Percentiles rank a stretch among this genome's conserved stretches.
phyloP scores from a whole-genome alignment of 2,888 invertebrate species.

The Tyria jacobaeae region DNA sequence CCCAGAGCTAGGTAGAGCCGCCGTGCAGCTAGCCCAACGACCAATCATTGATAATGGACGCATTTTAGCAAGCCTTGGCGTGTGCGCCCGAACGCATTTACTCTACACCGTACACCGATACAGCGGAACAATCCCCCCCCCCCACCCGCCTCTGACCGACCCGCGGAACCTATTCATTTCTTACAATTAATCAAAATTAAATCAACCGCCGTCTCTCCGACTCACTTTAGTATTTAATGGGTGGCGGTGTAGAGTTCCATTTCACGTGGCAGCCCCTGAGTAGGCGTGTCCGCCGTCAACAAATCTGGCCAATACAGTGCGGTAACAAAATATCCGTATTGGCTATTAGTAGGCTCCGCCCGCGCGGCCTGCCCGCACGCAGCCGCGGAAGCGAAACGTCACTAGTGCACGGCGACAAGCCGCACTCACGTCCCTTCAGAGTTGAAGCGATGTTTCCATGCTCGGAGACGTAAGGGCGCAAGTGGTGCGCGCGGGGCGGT shows the following conservation, averaged over 20 bases:
- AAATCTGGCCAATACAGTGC: conserved; percentile 88
- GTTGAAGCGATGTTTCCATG: conserved; percentile 20
- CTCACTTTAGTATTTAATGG: conserved; percentile 59
- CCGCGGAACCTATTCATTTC: conserved; percentile 77
- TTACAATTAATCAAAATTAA: conserved; percentile 86
- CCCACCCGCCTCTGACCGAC: conserved; percentile 43
- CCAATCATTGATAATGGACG: conserved; percentile 66
- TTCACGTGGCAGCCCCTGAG: conserved; percentile 57
- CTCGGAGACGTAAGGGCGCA: conserved; percentile 59
- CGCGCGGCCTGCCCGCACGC: conserved; percentile 61
- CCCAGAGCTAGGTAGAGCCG: conserved; percentile 22
- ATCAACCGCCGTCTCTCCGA: conserved; percentile 64
- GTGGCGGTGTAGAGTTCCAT: conserved; percentile 53
- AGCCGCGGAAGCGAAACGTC: conserved; percentile 47
- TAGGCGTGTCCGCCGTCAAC: conserved; percentile 83
- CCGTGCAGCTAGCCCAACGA: conserved; percentile 27
- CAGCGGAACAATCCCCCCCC: conserved; percentile 36
- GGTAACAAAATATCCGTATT: conserved; percentile 87
- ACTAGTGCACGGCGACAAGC: conserved; percentile 39
- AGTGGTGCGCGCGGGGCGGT: conserved; percentile 54
- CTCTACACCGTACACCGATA: conserved; percentile 25
- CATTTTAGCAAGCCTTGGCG: conserved; percentile 57
- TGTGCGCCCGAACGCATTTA: conserved; percentile 47
- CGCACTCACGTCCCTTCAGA: conserved; percentile 53
- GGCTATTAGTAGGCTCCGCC: conserved; percentile 86